phyloP scores from a whole-genome alignment of 2,797 vertebrate genomes.

The Betta splendens region DNA sequence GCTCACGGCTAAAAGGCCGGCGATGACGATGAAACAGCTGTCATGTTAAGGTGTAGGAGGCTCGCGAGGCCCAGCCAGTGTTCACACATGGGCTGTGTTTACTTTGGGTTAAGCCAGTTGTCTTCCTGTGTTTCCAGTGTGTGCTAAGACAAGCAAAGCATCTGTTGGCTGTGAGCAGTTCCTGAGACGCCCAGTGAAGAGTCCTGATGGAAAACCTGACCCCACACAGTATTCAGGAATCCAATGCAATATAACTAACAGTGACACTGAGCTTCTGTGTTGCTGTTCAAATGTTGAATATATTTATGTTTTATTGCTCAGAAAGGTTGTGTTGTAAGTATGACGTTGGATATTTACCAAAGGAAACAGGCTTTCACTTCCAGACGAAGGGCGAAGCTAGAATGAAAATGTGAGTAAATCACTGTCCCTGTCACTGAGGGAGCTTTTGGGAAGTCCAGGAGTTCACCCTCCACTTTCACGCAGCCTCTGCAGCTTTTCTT shows the following conservation, averaged over 20 bases:
- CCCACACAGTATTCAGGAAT: neutral
- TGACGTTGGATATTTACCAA: too few species aligned
- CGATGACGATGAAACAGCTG: too few species aligned
- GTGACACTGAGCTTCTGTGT: too few species aligned
- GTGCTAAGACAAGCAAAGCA: neutral
- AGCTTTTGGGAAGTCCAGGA: slow-evolving; percentile 14
- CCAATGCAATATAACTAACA: neutral
- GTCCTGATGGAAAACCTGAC: neutral
- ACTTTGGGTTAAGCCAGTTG: neutral
- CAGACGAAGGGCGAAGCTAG: neutral
- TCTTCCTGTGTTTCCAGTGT: neutral
- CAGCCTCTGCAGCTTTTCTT: slow-evolving; percentile 24
- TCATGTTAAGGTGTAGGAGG: neutral
- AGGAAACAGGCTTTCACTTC: neutral
- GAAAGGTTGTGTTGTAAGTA: too few species aligned
- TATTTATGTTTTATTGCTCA: too few species aligned
- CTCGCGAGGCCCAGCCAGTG: too few species aligned
- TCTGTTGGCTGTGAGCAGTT: neutral
- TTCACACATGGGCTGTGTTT: neutral
- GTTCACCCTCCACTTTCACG: slow-evolving; percentile 8
- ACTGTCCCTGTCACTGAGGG: neutral
- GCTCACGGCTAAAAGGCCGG: too few species aligned
- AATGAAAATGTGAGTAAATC: neutral
- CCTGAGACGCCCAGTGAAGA: neutral
- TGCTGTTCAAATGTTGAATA: too few species aligned